A percentile compares a stretch with the other conserved stretches of the same genome.
Evolutionary conservation across 2,888 invertebrate genomes (phyloP).

Genomic region (Brachylomia viminalis): DNA sequence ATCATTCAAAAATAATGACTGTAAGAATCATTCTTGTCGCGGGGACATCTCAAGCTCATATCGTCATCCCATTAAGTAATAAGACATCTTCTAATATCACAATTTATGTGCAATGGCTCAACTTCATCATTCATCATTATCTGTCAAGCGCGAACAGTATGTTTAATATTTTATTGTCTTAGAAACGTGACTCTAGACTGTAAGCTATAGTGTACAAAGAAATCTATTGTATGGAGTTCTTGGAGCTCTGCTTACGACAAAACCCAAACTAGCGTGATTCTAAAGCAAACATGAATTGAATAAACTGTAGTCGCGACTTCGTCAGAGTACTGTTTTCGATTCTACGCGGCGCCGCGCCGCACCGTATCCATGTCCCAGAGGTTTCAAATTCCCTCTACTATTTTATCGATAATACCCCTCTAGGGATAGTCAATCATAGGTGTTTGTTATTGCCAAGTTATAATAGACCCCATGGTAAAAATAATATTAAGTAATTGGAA

Average conservation of each 20-base stretch:
- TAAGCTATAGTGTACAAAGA: slow-evolving; percentile 11
- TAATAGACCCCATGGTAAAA: too few relatives aligned
- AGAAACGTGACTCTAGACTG: slow-evolving; percentile 37
- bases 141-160: slow-evolving; percentile 17
- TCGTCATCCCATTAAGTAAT: slow-evolving; percentile 1
- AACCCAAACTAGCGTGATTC: not conserved
- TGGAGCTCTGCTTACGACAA: slow-evolving; percentile 3
- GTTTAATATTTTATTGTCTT: slow-evolving; percentile 43
- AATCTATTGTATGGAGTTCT: slow-evolving; percentile 2
- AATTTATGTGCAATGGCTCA: slow-evolving; percentile 34
- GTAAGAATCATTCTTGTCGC: not conserved
- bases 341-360: not conserved
- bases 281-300: slow-evolving; percentile 4
- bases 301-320: not conserved
- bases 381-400: not conserved
- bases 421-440: not conserved
- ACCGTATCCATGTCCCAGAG: not conserved
- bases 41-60: not conserved
- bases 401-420: not conserved
- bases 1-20: not conserved
- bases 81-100: slow-evolving; percentile 4
- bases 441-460: not conserved
- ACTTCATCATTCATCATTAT: slow-evolving; percentile 18
- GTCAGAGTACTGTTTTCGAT: not conserved
- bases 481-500: not conserved